These are phyloP conservation scores for Leuciscus idus DNA, from an alignment of 2,113 vertebrate genomes.

Conservation along the genomic window DNA sequence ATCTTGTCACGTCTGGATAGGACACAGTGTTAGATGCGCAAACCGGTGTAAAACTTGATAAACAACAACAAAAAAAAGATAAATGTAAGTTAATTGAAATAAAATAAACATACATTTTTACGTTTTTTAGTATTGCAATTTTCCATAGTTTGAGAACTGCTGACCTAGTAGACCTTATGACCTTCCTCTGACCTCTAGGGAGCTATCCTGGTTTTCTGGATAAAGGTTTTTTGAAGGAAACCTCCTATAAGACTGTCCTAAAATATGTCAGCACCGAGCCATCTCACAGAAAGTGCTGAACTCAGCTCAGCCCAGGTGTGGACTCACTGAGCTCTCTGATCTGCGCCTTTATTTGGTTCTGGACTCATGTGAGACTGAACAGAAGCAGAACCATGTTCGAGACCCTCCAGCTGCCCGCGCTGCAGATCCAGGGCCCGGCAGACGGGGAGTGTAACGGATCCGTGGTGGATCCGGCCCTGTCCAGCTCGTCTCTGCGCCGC, in stretches of 20 bases:
- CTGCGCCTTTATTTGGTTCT: background rate
- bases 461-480: constrained; percentile 63
- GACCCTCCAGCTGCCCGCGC: constrained; percentile 78
- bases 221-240: background rate
- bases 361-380: constrained; percentile 16
- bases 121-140: background rate
- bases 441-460: constrained; percentile 61
- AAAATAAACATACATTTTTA: background rate
- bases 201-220: background rate
- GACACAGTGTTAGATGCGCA: background rate
- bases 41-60: background rate
- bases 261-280: background rate
- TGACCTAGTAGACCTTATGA: constrained; percentile 38
- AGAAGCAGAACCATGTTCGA: constrained; percentile 78
- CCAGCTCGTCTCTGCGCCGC: constrained; percentile 78
- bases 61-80: background rate
- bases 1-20: too few relatives aligned
- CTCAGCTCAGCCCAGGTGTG: background rate
- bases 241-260: background rate
- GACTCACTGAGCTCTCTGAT: background rate
- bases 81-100: background rate
- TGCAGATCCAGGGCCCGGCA: constrained; percentile 73
- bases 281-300: background rate
- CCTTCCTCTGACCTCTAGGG: constrained; percentile 56
- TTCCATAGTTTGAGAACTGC: background rate